Percentiles rank a stretch among this genome's conserved stretches.
Conservation (phyloP, 2,888 invertebrate genomes). For the Pandemis corylana region DNA sequence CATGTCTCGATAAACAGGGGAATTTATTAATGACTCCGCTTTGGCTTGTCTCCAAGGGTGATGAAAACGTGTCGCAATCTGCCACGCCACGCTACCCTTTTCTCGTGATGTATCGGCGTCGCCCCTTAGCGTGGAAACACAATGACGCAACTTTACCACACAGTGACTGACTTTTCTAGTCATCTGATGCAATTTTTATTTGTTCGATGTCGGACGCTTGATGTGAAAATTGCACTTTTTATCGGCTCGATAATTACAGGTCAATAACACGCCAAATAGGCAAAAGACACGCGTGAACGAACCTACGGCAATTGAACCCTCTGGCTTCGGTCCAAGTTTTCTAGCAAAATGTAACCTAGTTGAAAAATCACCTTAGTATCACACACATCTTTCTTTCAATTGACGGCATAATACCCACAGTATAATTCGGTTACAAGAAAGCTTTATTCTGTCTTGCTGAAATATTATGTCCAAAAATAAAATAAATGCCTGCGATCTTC, state of each 20-base stretch:
- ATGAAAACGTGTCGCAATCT: conserved; percentile 37
- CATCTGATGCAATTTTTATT: conserved; percentile 20
- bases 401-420: neutral
- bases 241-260: conserved; percentile 20
- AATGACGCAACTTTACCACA: conserved; percentile 22
- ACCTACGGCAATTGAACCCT: conserved; percentile 51
- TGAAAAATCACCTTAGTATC: conserved; percentile 15
- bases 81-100: conserved; percentile 1
- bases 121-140: neutral
- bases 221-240: conserved; percentile 16
- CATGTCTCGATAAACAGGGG: neutral
- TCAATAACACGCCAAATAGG: conserved; percentile 30
- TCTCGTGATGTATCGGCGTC: neutral
- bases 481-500: neutral
- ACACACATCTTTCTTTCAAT: neutral
- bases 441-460: neutral
- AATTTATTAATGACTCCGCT: conserved; percentile 12
- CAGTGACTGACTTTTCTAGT: conserved; percentile 7
- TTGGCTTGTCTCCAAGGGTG: conserved; percentile 29
- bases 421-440: neutral
- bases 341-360: conserved; percentile 44
- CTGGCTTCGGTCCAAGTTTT: conserved; percentile 52
- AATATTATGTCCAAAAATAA: conserved; percentile 2
- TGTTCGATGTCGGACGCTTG: neutral
- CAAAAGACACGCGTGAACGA: conserved; percentile 41